Base-by-base conservation (phyloP, 2,797 vertebrate species). In the Chrysocyon brachyurus region DNA sequence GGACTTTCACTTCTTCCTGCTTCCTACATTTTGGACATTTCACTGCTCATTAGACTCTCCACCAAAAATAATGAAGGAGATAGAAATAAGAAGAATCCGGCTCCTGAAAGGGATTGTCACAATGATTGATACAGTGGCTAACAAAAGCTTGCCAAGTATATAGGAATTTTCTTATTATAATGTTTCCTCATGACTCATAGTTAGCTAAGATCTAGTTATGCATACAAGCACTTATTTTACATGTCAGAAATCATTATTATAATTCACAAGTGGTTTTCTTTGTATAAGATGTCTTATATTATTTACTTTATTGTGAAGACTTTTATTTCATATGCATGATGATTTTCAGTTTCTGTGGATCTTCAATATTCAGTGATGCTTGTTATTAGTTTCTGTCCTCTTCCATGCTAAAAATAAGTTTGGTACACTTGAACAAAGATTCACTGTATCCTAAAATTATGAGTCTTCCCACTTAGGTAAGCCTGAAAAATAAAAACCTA, bases 161-260 rank as follows among this genome's bases (percentile, higher is more conserved):
- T 54, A 73, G 26, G 16, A 68, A 94, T 90, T 92, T 96, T 95
- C 59, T 87, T 91, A 93, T 96, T 91, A 81, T n/a, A 90, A 89
- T 81, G 22, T 87, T 26, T 89, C 16, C 63, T 90, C 54, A 59
- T 68, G n/a, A 36, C 21, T 81, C 61, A 63, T 36, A 70, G 61
- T 77, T 83, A 81, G 33, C 31, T 57, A 52, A 52, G 49, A 83
- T 72, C 90, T 90, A 14, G 16, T 78, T 92, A 86, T 70, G 33
- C 33, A 87, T 40, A 72, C 11, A 61, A 54, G 33, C 8, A 86
- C 22, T 88, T 91, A 87, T 70, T 96, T 88, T 87, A 70, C 21
- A 95, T 92, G 57, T 52, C 57, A 89, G 15, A 40, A 21, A 63
- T 81, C n/a, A 63, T 96, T 52, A 81, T 89, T 96, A 61, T 87